phyloP scores from a whole-genome alignment of 1,140 invertebrate genomes.

The Drosophila jambulina region DNA sequence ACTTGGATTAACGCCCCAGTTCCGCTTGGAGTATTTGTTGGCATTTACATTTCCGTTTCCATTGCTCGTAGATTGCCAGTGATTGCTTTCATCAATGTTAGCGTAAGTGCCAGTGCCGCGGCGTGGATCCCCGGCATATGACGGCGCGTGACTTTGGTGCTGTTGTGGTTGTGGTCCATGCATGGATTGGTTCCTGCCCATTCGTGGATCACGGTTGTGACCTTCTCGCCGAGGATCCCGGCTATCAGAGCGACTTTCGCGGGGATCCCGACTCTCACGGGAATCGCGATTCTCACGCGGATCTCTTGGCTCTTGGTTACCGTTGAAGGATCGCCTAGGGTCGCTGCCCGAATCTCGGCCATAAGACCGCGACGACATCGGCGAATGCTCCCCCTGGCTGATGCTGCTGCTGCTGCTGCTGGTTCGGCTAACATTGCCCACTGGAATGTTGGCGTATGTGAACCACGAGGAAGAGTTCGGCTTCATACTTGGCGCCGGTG shows the following conservation, averaged over 20 bases:
- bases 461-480: neutral
- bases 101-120: neutral
- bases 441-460: neutral
- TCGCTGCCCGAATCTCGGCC: neutral
- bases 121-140: slow-evolving; percentile 6
- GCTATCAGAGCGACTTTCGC: neutral
- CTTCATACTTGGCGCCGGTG: slow-evolving; percentile 28
- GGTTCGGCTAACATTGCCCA: neutral
- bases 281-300: neutral
- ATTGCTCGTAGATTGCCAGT: slow-evolving; percentile 15
- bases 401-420: neutral
- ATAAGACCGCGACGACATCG: neutral
- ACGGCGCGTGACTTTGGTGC: neutral
- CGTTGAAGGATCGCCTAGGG: neutral
- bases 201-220: slow-evolving; percentile 17
- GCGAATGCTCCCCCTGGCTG: neutral
- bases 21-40: neutral
- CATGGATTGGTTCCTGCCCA: neutral
- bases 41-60: neutral
- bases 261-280: neutral
- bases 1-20: neutral
- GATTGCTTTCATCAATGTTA: slow-evolving; percentile 1
- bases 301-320: neutral
- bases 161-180: slow-evolving; percentile 10
- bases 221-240: neutral